A percentile compares a stretch with the other conserved stretches of the same genome.
phyloP scores from a whole-genome alignment of 2,113 vertebrate genomes.

The Odontophorus gujanensis region DNA sequence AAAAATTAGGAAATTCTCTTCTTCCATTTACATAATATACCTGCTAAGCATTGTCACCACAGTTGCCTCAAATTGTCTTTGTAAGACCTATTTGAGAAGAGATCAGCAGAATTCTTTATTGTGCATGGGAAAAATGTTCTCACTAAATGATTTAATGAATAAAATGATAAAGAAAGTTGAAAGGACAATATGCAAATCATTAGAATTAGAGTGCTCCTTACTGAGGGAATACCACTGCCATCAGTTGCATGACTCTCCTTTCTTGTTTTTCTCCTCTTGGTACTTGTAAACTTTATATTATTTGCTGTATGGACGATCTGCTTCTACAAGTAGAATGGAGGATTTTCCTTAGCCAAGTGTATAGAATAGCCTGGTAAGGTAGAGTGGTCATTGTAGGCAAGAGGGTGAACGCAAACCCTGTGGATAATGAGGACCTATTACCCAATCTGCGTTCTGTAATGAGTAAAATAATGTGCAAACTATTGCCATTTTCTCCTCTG shows the following conservation, averaged over 20 bases:
- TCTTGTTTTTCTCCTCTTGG: neutral
- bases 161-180: neutral
- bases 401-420: rapidly evolving
- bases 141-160: neutral
- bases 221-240: neutral
- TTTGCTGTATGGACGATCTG: neutral
- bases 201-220: neutral
- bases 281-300: neutral
- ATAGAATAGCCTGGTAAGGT: neutral
- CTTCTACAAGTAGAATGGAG: neutral
- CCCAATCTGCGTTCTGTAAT: rapidly evolving
- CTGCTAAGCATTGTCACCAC: neutral
- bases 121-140: neutral
- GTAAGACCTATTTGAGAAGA: neutral
- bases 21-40: neutral
- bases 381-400: neutral
- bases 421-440: neutral
- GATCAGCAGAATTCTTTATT: neutral
- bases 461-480: neutral
- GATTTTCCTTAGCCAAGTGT: neutral
- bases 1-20: neutral
- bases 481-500: neutral
- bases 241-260: neutral
- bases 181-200: neutral
- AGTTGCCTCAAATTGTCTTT: neutral